Base-by-base conservation (phyloP, 2,797 vertebrate genomes). In the Otolemur crassicaudatus region DNA sequence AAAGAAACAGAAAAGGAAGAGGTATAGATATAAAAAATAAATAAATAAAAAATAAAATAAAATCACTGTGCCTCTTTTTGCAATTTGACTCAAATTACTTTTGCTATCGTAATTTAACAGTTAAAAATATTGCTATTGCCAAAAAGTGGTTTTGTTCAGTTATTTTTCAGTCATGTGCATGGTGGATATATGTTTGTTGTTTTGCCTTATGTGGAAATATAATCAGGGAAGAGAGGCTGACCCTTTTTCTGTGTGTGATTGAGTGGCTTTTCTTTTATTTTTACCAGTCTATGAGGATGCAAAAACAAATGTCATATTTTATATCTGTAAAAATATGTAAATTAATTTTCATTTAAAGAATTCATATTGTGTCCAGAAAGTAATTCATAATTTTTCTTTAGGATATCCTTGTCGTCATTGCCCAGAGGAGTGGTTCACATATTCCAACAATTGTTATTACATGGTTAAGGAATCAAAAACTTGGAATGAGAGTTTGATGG, bases 391-490 rank as follows among this genome's bases (percentile, higher is more conserved):
- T 86, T 19, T 83, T 83, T 67, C 75, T 77, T 91, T 37, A 93
- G 89, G 11, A 56, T 0, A 7, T 25, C 2, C 37, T 27, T 85
- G 75, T 85, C 1, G 2, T 14, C 3, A 0, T 20, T 95, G 87
- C 70, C 69, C 91, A 58, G 14, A 67, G 9, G 31, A 84, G 0
- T 93, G 84, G 87, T 10, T 97, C 9, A 67, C 11, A 0, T 97
- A 88, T 86, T 93, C 56, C 17, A 83, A 88, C n/a, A 86, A 17
- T 14, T 96, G 84, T 29, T 97, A 96, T 83, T 94, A 49, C 12
- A 9, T 58, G 9, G 8, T 6, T 8, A 9, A 17, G 61, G 87
- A 96, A 70, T 34, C 0, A 6, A 97, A 92, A 93, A 37, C 61
- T 0, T 97, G 96, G 94, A 19, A 3, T 13, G 69, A 93, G 19